These are phyloP conservation scores for Euplexia lucipara DNA, from an alignment of 2,888 invertebrate species.

Conservation along the genomic window DNA sequence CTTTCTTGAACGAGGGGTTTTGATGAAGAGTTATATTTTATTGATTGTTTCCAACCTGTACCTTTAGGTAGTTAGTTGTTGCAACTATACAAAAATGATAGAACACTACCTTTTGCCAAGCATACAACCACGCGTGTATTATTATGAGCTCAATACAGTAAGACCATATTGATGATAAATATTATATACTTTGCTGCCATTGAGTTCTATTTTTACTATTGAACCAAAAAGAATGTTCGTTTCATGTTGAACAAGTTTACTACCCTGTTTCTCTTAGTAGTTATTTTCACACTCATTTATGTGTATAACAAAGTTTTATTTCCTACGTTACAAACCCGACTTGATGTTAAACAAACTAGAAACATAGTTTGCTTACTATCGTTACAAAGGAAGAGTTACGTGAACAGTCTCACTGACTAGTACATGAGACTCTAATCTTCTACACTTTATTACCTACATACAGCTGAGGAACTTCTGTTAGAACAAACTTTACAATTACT, in stretches of 20 bases:
- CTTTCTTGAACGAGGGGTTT: no score
- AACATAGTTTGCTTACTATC: conserved; percentile 15
- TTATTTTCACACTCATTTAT: conserved; percentile 8
- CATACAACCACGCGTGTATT: no score
- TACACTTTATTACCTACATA: background rate
- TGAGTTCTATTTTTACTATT: conserved; percentile 16
- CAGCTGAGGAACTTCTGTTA: background rate
- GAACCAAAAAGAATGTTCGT: background rate
- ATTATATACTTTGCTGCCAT: background rate
- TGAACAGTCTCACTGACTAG: background rate
- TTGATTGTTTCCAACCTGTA: no score
- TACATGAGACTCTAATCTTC: background rate
- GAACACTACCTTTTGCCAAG: no score
- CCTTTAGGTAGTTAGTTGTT: no score
- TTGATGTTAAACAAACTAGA: conserved; percentile 18
- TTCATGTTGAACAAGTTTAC: conserved; percentile 7
- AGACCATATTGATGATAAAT: no score
- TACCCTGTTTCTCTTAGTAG: background rate
- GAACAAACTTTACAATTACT: no score
- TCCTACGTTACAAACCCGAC: background rate
- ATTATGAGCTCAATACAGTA: background rate
- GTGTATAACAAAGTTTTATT: conserved; percentile 2
- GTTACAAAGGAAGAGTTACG: conserved; percentile 19
- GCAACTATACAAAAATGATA: no score
- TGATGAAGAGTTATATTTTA: no score